Evolutionary conservation across 23 tunicate genomes (phyloP).

Genomic region (Ascidia mentula): DNA sequence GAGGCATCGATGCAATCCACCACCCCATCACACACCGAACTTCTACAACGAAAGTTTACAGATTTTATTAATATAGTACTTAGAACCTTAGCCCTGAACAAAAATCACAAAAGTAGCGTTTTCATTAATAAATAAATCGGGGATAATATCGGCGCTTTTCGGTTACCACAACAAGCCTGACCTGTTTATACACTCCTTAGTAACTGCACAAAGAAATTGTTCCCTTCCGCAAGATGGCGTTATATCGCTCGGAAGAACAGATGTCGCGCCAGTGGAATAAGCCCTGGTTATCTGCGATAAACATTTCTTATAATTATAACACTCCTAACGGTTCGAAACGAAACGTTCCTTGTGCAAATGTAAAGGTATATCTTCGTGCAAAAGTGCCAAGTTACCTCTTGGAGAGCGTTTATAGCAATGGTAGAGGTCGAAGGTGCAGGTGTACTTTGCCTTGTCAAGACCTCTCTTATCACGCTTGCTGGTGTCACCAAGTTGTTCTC

Average conservation of each 20-base stretch:
- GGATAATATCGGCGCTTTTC: no score
- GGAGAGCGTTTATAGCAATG: neutral
- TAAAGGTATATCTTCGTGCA: no score
- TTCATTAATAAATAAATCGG: no score
- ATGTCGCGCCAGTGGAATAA: neutral
- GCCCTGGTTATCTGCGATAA: neutral
- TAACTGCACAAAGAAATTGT: neutral
- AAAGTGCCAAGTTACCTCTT: neutral
- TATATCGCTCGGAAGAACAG: neutral
- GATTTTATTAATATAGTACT: no score
- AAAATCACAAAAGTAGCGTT: no score
- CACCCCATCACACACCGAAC: constrained; percentile 42
- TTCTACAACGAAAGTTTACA: constrained; percentile 23
- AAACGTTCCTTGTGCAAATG: no score
- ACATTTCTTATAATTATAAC: no score
- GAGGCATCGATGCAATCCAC: constrained; percentile 46
- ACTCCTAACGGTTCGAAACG: no score
- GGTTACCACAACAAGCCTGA: no score
- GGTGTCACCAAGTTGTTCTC: neutral
- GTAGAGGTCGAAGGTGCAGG: neutral
- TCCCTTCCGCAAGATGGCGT: neutral
- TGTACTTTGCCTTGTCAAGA: neutral
- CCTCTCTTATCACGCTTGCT: neutral
- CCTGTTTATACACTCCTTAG: constrained; percentile 4
- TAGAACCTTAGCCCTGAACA: no score